These are phyloP conservation scores for Cyprinodon brontotheroides DNA, from an alignment of 2,113 vertebrate species.

Conservation along the genomic window DNA sequence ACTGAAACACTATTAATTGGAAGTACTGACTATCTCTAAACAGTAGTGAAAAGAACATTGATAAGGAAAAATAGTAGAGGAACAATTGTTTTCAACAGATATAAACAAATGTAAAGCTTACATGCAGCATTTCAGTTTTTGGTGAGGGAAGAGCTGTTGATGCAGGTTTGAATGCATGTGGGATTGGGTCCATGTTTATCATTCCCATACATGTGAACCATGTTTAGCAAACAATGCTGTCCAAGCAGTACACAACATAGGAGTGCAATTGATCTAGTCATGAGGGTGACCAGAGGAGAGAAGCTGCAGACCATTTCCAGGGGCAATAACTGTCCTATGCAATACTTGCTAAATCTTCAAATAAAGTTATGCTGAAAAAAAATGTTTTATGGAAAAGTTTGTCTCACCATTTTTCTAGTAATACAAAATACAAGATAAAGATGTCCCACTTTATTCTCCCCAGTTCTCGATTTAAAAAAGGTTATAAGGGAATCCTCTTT, in stretches of 20 bases:
- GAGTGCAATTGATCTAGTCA: slow-evolving; percentile 9
- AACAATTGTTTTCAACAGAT: slow-evolving; percentile 54
- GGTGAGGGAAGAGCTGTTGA: slow-evolving; percentile 24
- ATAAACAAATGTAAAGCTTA: slow-evolving; percentile 6
- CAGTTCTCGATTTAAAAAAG: not conserved
- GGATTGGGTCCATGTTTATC: not conserved
- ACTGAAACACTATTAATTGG: slow-evolving; percentile 33
- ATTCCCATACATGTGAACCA: slow-evolving; percentile 8
- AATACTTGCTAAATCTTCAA: too few species aligned
- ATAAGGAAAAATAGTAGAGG: slow-evolving; percentile 29
- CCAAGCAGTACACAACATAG: slow-evolving; percentile 20
- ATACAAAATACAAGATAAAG: not conserved
- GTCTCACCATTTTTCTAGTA: not conserved
- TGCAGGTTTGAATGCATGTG: not conserved
- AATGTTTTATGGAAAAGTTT: not conserved
- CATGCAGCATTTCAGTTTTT: slow-evolving; percentile 30
- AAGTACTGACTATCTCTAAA: slow-evolving; percentile 27
- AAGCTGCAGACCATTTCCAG: too few species aligned
- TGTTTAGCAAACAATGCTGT: slow-evolving; percentile 54
- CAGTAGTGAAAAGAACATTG: slow-evolving; percentile 42
- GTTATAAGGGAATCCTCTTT: not conserved
- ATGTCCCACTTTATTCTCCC: too few species aligned
- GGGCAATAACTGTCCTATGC: not conserved
- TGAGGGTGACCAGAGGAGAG: not conserved
- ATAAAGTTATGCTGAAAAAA: too few species aligned